Evolutionary conservation across 1,140 invertebrate genomes (phyloP).

Genomic region (Cepaea nemoralis): DNA sequence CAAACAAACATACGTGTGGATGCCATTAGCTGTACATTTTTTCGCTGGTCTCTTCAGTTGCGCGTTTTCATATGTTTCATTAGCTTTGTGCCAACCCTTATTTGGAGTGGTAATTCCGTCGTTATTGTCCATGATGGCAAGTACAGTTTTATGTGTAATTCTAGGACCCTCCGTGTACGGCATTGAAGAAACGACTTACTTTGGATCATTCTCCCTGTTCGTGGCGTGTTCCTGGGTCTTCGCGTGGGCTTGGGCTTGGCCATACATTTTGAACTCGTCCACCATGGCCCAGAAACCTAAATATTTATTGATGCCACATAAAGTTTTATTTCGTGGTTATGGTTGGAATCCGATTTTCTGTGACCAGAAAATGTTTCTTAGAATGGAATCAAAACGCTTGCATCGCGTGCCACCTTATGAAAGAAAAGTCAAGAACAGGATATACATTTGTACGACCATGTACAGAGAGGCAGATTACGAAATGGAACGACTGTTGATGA

Average conservation of each 20-base stretch:
- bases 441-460: slow-evolving; percentile 65
- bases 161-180: slow-evolving; percentile 36
- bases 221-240: slow-evolving; percentile 30
- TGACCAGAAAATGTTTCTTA: slow-evolving; percentile 46
- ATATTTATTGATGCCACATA: slow-evolving; percentile 47
- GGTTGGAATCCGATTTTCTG: slow-evolving; percentile 50
- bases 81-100: slow-evolving; percentile 45
- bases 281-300: slow-evolving; percentile 40
- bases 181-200: slow-evolving; percentile 44
- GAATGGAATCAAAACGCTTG: slow-evolving; percentile 28
- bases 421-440: slow-evolving; percentile 35
- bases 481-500: slow-evolving; percentile 57
- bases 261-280: slow-evolving; percentile 41
- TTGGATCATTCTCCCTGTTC: slow-evolving; percentile 40
- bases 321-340: slow-evolving; percentile 44
- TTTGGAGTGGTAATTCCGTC: slow-evolving; percentile 50
- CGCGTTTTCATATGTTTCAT: slow-evolving; percentile 42
- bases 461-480: slow-evolving; percentile 62
- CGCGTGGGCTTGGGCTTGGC: slow-evolving; percentile 44
- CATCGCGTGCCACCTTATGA: background rate
- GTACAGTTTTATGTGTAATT: slow-evolving; percentile 39
- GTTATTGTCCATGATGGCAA: slow-evolving; percentile 44
- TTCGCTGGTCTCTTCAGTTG: slow-evolving; percentile 38
- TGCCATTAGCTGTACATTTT: slow-evolving; percentile 44
- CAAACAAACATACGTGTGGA: background rate